A percentile compares a stretch with the other conserved stretches of the same genome.
These are phyloP conservation scores for Eupithecia insigniata DNA, from an alignment of 2,888 invertebrate genomes.

Conservation along the genomic window DNA sequence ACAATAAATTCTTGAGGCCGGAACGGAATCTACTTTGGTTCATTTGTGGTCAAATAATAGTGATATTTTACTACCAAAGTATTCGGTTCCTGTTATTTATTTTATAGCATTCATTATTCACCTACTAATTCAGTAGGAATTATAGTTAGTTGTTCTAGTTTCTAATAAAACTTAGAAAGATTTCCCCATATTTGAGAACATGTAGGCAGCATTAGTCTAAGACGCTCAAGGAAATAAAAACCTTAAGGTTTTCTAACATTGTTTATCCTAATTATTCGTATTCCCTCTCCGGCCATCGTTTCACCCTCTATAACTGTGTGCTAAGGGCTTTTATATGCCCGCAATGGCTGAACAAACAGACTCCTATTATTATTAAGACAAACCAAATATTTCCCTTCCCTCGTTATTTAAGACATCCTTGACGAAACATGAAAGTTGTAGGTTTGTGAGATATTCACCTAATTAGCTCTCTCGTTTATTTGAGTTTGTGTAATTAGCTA, in stretches of 20 bases:
- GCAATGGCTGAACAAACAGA: constrained; percentile 40
- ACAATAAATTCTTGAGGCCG: constrained; percentile 35
- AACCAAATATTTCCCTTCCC: constrained; percentile 43
- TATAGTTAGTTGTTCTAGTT: neutral
- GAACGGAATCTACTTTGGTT: constrained; percentile 31
- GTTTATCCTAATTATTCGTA: neutral
- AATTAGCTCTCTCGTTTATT: constrained; percentile 19
- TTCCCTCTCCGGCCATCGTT: neutral
- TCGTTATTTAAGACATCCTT: constrained; percentile 32
- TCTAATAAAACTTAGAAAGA: neutral
- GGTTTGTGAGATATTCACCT: constrained; percentile 12
- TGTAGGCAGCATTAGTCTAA: neutral
- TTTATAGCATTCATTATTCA: constrained; percentile 3
- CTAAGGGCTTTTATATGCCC: constrained; percentile 40
- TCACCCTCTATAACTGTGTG: constrained; percentile 22
- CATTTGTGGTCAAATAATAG: constrained; percentile 38
- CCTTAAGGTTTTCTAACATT: neutral
- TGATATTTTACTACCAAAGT: constrained; percentile 31
- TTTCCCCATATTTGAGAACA: neutral
- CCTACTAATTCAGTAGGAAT: neutral
- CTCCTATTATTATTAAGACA: constrained; percentile 41
- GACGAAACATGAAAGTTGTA: constrained; percentile 16
- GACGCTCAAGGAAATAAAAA: neutral
- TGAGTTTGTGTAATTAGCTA: constrained; percentile 19
- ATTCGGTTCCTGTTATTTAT: constrained; percentile 12